Base-by-base conservation (phyloP, 2,888 invertebrate species). In the Polydrusus cervinus region DNA sequence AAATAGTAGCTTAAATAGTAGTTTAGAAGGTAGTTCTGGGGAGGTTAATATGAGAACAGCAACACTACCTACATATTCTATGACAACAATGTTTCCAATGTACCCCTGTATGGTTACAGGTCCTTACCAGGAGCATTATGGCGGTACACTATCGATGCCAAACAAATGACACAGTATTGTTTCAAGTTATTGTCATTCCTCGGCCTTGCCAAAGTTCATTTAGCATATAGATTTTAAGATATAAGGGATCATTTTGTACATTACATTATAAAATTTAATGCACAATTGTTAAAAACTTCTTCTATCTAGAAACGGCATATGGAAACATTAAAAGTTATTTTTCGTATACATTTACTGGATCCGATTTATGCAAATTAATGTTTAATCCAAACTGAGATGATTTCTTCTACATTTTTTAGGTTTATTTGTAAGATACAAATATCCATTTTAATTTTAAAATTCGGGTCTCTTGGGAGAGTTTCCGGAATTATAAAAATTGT, bases 31-130 rank as follows among this genome's bases (percentile, higher is more conserved):
- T 61, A 47, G 61, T 40, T 87, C 87, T 72, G 88, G 88, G 3
- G 89, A 89, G 82, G 85, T 90, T 77, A 86, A 89, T 85, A 71
- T 75, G 68, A 77, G 38, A 84, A 90, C 84, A 86, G 90, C 91
- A 71, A 94, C 95, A 64, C 90, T 92, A 85, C 94, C 95, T 71
- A 94, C 95, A 64, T 93, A 92, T 89, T 94, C 95, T 81, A 93
- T 94, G 93, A 95, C 95, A 72, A 95, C 95, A 79, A 89, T 94
- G 84, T 95, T 95, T 87, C 95, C 95, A 75, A 95, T 94, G 94
- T 94, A 94, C 86, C 93, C 94, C 57, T 95, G 95, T 89, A 93
- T 94, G 87, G 94, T 95, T 83, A 94, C 95, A 78, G 95, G 95
- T 79, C 94, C 95, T 75, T 95, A 95, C 88, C 94, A 94, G 74